Conservation (phyloP, 2,888 invertebrate species). For the Amiota mariae region DNA sequence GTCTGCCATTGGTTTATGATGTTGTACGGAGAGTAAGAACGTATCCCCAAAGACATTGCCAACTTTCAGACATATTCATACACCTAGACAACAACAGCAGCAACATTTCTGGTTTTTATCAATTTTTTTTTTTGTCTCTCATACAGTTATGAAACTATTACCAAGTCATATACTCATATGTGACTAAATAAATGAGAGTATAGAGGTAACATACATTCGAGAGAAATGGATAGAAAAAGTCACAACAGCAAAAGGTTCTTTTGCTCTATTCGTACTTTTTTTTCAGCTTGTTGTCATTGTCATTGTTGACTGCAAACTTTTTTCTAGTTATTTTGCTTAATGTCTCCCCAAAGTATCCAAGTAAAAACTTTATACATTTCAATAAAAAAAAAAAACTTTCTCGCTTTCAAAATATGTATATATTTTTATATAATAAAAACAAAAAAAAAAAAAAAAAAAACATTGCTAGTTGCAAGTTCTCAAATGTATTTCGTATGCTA, state of each 20-base stretch:
- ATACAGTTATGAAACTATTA: too few relatives aligned
- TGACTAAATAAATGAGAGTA: too few relatives aligned
- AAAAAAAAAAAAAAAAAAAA: constrained; percentile 66
- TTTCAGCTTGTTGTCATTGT: background rate
- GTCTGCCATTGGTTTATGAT: background rate
- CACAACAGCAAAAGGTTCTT: too few relatives aligned
- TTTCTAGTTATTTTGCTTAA: constrained; percentile 61
- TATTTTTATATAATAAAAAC: constrained; percentile 54
- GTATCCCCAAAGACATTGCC: background rate
- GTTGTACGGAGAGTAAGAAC: background rate
- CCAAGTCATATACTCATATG: too few relatives aligned
- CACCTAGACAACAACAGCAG: too few relatives aligned
- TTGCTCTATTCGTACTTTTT: too few relatives aligned
- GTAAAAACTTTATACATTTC: constrained; percentile 65
- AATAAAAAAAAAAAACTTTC: constrained; percentile 55
- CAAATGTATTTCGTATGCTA: constrained; percentile 44
- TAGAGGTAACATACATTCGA: too few relatives aligned
- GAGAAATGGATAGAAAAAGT: too few relatives aligned
- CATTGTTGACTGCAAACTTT: constrained; percentile 6
- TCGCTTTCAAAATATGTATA: constrained; percentile 33
- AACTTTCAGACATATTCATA: background rate
- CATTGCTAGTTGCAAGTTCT: constrained; percentile 39
- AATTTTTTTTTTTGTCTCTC: too few relatives aligned
- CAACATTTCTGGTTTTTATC: too few relatives aligned
- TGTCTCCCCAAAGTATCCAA: constrained; percentile 62